These are phyloP conservation scores for Pammene fasciana DNA, from an alignment of 2,888 invertebrate species.

Conservation along the genomic window DNA sequence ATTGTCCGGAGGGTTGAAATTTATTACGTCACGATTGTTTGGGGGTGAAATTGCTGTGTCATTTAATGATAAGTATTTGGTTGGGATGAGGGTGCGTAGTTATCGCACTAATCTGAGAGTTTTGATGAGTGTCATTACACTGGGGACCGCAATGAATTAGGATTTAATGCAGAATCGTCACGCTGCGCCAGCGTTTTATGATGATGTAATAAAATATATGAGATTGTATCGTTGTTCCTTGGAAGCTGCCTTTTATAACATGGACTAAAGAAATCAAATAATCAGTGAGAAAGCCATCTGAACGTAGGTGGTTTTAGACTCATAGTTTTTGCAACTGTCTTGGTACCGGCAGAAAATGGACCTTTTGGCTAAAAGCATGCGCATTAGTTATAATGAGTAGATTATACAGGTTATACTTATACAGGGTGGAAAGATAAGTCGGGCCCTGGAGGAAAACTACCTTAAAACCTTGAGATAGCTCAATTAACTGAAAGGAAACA, in stretches of 20 bases:
- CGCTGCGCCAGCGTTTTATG: neutral
- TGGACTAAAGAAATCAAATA: no score
- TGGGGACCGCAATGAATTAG: slow-evolving; percentile 19
- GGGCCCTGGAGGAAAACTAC: no score
- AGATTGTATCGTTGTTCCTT: neutral
- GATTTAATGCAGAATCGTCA: neutral
- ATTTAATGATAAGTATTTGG: slow-evolving; percentile 40
- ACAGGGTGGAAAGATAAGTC: no score
- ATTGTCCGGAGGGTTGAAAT: slow-evolving; percentile 71
- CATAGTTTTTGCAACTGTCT: no score
- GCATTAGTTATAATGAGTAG: no score
- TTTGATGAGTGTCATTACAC: slow-evolving; percentile 28
- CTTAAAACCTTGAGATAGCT: no score
- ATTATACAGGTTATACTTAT: no score
- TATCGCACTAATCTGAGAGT: slow-evolving; percentile 30
- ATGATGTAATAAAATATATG: slow-evolving; percentile 3
- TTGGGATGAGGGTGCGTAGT: slow-evolving; percentile 29
- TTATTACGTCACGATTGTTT: slow-evolving; percentile 54
- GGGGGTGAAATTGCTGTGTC: slow-evolving; percentile 48
- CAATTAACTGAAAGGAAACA: no score
- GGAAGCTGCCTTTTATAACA: neutral
- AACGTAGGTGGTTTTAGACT: no score
- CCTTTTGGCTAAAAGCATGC: no score
- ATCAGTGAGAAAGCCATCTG: no score
- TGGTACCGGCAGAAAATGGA: no score